Evolutionary conservation across 2,113 vertebrate species (phyloP), one percentile per base, ranked within the genome.

Genomic region (Platysteira castanea): DNA sequence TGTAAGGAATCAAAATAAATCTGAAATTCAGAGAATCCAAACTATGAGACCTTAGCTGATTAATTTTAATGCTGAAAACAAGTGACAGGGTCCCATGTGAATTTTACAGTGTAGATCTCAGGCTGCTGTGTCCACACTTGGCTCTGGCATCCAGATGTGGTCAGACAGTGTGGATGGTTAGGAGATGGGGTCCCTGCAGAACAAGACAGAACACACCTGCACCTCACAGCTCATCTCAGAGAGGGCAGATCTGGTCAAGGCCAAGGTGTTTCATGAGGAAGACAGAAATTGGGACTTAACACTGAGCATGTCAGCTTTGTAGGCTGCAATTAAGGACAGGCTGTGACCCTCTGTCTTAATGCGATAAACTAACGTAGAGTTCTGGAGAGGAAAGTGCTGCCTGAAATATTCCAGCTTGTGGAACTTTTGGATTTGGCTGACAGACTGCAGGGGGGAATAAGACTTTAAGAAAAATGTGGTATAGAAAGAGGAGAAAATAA

Each of bases 401-500:
- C 37, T 69, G 57, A 93, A 95, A 47, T 80, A 83, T 77, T 80
- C 39, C 71, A 77, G 30, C 28, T 41, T 65, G 54, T 30, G 23
- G 94, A 87, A 83, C 6, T 26, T 68, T 91, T 74, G 33, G 86
- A 77, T 87, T 88, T 83, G 42, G 33, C 47, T 85, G 89, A 95
- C 33, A 82, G 59, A 79, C 70, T 69, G 63, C 23, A 59, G 52
- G 49, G 57, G 46, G 47, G 91, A 88, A 83, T 90, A 80, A 91
- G 90, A 78, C 57, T 86, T 78, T 0, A 9, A 30, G n/a, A 61
- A 92, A 95, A 76, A 52, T 10, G n/a, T 85, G 46, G 26, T 26
- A 57, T 28, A 89, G 61, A 87, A 87, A 86, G 18, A 84, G 12
- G 50, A 95, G 70, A 71, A 89, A 91, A 93, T 95, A 87, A 96